Conservation (phyloP, 2,797 vertebrate species). For the Lagorchestes hirsutus region DNA sequence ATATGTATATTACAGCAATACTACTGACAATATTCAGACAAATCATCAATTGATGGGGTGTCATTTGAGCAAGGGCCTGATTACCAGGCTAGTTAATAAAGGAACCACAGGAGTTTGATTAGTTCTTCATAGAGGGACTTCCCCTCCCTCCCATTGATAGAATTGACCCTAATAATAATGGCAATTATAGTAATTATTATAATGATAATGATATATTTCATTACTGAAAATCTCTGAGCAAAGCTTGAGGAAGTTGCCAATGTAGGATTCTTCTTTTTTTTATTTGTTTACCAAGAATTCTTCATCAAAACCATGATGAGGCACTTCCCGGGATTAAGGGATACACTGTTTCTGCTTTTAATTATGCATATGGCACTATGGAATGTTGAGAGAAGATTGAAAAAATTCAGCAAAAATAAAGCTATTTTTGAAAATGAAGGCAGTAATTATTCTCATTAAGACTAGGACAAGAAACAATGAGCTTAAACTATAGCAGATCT, state of each 20-base stretch:
- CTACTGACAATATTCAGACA: not conserved
- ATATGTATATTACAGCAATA: not conserved
- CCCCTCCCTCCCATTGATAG: not conserved
- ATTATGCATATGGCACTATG: not conserved
- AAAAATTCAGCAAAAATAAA: not conserved
- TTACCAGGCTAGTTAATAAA: not conserved
- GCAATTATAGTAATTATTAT: not conserved
- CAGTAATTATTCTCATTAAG: not conserved
- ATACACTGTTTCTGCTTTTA: slow-evolving; percentile 3
- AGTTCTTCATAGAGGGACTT: not conserved
- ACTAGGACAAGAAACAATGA: slow-evolving; percentile 1
- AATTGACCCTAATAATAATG: not conserved
- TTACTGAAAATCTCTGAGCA: not conserved
- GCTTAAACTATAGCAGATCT: not conserved
- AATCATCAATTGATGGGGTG: not conserved
- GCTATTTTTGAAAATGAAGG: not conserved
- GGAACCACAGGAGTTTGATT: not conserved
- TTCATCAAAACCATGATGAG: not conserved
- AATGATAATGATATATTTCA: not conserved
- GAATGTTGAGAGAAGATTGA: not conserved
- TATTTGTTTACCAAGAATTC: not conserved
- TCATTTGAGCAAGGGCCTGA: not conserved
- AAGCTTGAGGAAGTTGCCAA: not conserved
- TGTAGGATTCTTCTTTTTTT: not conserved
- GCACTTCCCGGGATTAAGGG: not conserved